Evolutionary conservation across 2,888 invertebrate species (phyloP), one percentile per base, ranked within the genome.

Genomic region (Drosophila phalerata): DNA sequence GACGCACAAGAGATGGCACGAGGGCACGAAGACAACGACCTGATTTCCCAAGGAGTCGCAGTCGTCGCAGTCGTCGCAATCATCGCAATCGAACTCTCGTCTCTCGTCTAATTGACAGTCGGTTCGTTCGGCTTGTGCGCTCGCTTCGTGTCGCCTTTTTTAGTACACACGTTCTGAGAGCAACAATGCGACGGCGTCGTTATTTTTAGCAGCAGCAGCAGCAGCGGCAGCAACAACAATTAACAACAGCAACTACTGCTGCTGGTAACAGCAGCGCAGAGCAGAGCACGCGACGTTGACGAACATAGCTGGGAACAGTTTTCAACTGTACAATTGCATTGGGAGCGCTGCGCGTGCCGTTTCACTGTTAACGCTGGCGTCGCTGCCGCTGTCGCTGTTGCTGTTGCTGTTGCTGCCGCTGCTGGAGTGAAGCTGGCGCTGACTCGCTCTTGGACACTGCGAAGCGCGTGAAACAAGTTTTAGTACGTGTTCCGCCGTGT

Each of bases 401-500:
- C 38, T 40, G 17, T 10, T 15, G 15, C 38, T 38, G 38, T 9
- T 52, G 71, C 56, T 32, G 55, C 11, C 15, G 61, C 45, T 28
- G 60, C 11, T 37, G 9, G 17, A 49, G 40, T 34, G 49, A 34
- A 49, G 68, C 11, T 53, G 53, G 11, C 56, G 56, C 49, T 25
- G 65, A 28, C 40, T 30, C 74, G 82, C 65, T 65, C 70, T 75
- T 79, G 71, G 71, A 65, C 64, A 55, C 65, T 73, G 69, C 76
- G 53, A 49, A 60, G 66, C 84, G 82, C 67, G 55, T 79, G 77
- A 85, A 91, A 91, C 91, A 90, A 90, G 90, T 91, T 91, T 91
- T 91, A 92, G 92, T 92, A 91, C 92, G 91, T 91, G 90, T 92
- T 92, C 91, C 91, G 91, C 91, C 91, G 91, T 91, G 91, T 91